Evolutionary conservation across 2,113 vertebrate genomes (phyloP).

Genomic region (Promerops cafer): DNA sequence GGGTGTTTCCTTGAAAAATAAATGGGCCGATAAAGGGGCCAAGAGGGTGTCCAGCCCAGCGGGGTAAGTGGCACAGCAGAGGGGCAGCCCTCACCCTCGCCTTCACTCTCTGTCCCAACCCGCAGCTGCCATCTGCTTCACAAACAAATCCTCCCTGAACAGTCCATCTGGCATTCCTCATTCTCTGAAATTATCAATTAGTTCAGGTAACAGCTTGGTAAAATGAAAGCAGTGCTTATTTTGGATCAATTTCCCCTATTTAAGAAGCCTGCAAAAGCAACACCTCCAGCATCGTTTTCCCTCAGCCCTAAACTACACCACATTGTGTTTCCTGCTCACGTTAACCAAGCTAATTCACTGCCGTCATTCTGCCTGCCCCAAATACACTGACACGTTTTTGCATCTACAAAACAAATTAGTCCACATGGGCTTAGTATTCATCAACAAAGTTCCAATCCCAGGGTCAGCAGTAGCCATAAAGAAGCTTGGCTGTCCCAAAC

Average conservation of each 20-base stretch:
- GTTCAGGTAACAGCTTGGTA: slow-evolving; percentile 7
- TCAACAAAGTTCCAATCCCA: neutral
- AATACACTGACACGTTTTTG: neutral
- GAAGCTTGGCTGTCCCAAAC: neutral
- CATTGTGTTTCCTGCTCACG: rapidly evolving
- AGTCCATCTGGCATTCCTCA: neutral
- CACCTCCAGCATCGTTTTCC: neutral
- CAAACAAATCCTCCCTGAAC: neutral
- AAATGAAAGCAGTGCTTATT: neutral
- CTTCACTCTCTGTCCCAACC: neutral
- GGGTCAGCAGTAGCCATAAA: neutral
- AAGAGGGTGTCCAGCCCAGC: neutral
- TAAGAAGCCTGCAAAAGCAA: neutral
- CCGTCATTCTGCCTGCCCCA: neutral
- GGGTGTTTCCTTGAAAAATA: neutral
- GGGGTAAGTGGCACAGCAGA: neutral
- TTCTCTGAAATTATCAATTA: neutral
- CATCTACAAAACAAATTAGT: neutral
- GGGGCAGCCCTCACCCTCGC: slow-evolving; percentile 5
- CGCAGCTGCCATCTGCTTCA: neutral
- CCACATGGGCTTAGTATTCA: neutral
- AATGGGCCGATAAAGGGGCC: neutral
- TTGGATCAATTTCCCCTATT: neutral
- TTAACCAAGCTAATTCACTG: neutral
- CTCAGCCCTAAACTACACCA: neutral